These are phyloP conservation scores for Falco naumanni DNA, from an alignment of 2,797 vertebrate species.

Conservation along the genomic window DNA sequence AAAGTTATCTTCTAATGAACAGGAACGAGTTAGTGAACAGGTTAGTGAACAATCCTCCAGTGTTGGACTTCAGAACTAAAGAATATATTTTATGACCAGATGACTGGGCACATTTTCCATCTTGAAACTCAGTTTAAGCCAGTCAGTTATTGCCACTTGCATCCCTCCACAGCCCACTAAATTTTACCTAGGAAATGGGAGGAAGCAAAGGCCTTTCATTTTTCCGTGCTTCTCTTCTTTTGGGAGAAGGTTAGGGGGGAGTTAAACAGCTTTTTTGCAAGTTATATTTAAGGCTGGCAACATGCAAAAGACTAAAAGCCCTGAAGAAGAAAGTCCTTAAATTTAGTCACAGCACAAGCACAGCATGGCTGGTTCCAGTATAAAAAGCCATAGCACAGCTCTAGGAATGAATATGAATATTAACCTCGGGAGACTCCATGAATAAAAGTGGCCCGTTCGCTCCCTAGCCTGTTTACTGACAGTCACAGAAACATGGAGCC, in stretches of 20 bases:
- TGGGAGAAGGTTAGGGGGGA: background rate
- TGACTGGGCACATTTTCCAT: background rate
- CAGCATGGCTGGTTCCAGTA: background rate
- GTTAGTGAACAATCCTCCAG: background rate
- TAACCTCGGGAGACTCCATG: background rate
- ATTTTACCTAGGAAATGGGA: background rate
- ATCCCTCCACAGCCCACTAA: background rate
- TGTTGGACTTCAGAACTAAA: background rate
- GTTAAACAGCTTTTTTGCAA: slow-evolving; percentile 13
- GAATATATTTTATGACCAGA: background rate
- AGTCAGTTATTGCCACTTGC: background rate
- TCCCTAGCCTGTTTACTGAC: background rate
- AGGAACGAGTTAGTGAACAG: background rate
- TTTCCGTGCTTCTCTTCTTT: background rate
- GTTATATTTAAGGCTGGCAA: slow-evolving; percentile 16
- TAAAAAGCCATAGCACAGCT: background rate
- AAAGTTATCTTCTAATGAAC: slow-evolving; percentile 24
- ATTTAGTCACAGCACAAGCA: slow-evolving; percentile 6
- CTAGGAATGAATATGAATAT: background rate
- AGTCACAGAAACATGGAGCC: background rate
- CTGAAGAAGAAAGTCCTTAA: slow-evolving; percentile 23
- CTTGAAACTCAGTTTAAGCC: background rate
- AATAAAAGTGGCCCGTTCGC: background rate
- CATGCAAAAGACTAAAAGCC: slow-evolving; percentile 1
- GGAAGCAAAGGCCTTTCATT: background rate